Conservation (phyloP, 2,888 invertebrate species). For the Asteroscopus sphinx region DNA sequence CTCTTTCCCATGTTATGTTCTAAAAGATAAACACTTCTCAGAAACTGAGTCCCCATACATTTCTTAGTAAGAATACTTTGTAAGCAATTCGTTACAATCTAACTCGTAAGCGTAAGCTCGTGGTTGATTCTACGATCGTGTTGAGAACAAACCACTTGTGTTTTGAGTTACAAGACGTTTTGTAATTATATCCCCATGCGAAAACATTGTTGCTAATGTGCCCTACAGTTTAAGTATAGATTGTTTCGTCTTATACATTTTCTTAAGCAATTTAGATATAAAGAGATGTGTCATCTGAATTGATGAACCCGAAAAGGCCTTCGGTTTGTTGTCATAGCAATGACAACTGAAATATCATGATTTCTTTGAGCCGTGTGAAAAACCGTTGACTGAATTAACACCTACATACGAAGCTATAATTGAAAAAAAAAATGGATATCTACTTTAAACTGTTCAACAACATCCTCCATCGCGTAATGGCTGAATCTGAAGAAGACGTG, state of each 20-base stretch:
- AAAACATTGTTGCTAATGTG: constrained; percentile 25
- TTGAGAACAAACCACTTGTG: constrained; percentile 40
- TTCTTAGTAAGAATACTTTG: constrained; percentile 65
- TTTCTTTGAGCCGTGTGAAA: background rate
- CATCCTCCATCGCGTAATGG: constrained; percentile 63
- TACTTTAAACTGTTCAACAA: constrained; percentile 59
- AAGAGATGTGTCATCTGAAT: background rate
- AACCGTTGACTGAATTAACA: constrained; percentile 1
- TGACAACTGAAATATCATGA: background rate
- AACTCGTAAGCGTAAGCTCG: constrained; percentile 27
- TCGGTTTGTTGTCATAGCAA: background rate
- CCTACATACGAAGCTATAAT: constrained; percentile 9
- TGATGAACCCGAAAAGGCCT: constrained; percentile 1
- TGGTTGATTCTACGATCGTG: constrained; percentile 45
- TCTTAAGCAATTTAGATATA: background rate
- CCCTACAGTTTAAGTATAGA: constrained; percentile 10
- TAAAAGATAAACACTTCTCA: constrained; percentile 77
- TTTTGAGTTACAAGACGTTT: constrained; percentile 37
- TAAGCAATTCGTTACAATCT: constrained; percentile 64
- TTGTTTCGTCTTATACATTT: background rate
- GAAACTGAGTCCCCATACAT: constrained; percentile 34
- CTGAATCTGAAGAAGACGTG: constrained; percentile 58
- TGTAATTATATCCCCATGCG: constrained; percentile 26
- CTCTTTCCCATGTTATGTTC: constrained; percentile 72
- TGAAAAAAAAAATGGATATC: constrained; percentile 61